phyloP scores from a whole-genome alignment of 1,140 invertebrate genomes.

The Schlechtendalia chinensis region DNA sequence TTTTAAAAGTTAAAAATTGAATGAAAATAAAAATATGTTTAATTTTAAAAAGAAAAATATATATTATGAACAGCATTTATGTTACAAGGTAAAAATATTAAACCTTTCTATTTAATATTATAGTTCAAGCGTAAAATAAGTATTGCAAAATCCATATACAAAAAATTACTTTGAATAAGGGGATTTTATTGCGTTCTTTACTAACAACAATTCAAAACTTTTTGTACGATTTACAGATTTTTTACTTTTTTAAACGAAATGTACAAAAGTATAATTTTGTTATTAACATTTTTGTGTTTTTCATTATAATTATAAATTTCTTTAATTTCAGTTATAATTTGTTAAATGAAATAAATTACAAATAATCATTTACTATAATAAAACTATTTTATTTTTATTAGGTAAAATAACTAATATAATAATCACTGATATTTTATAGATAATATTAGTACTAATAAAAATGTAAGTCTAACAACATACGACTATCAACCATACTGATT shows the following conservation, averaged over 20 bases:
- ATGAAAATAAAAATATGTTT: neutral
- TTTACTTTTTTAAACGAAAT: neutral
- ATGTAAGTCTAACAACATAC: too few species aligned
- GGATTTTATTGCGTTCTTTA: neutral
- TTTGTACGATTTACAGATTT: neutral
- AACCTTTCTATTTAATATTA: constrained; percentile 15
- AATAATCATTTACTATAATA: too few species aligned
- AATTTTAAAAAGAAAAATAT: neutral
- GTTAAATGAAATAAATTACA: too few species aligned
- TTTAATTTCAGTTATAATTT: too few species aligned
- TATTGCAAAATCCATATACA: neutral
- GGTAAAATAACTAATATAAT: too few species aligned
- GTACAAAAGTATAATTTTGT: too few species aligned
- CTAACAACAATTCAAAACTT: neutral
- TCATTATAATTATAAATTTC: too few species aligned
- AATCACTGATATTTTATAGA: too few species aligned
- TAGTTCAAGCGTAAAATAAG: neutral
- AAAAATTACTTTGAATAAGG: neutral
- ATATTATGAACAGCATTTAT: neutral
- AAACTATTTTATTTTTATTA: too few species aligned
- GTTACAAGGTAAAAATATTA: neutral
- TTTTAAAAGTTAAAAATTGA: neutral
- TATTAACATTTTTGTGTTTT: too few species aligned
- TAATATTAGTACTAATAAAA: too few species aligned
- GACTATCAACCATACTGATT: too few species aligned